Evolutionary conservation across 2,797 vertebrate species (phyloP), one percentile per base, ranked within the genome.

Genomic region (Enteromius argenteus): DNA sequence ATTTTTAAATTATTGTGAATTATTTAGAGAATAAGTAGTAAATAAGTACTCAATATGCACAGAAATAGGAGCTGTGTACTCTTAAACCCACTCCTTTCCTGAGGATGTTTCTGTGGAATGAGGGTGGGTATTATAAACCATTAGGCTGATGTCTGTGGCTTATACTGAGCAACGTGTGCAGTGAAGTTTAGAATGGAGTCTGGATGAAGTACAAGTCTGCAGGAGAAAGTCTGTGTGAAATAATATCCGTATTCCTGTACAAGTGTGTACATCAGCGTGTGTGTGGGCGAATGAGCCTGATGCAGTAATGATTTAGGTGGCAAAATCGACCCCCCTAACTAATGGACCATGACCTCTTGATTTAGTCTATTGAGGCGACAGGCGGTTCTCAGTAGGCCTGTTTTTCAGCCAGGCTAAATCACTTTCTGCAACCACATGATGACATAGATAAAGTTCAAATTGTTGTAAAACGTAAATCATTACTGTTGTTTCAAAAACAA

Each of bases 91-190:
- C 64, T 80, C 79, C 66, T 85, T 87, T 85, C 85, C 64, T 81
- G 83, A 86, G 91, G 90, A 92, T 90, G 87, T 89, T 89, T 90
- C 90, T 91, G 93, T 84, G 92, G 92, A 92, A 91, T 90, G 90
- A 89, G 91, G 90, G 89, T 91, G 90, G 91, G 72, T 91, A 93
- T 91, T 90, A 93, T 84, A 90, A 90, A 93, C 91, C 90, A 78
- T 91, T 91, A 92, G 91, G 87, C 77, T 87, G 91, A 93, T 91
- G 91, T 93, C 92, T 94, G 93, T 91, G 93, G 94, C 79, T 93
- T 89, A 90, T 91, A 89, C 91, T 3, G 17, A 74, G 71, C 79
- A 76, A 74, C 10, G 67, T 78, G 66, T 72, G 68, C 67, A 17
- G 53, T 86, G 32, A 42, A 8, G 64, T 71, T 49, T 46, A n/a